Conservation (phyloP, 2,113 vertebrate species). For the Pterocles orientalis region DNA sequence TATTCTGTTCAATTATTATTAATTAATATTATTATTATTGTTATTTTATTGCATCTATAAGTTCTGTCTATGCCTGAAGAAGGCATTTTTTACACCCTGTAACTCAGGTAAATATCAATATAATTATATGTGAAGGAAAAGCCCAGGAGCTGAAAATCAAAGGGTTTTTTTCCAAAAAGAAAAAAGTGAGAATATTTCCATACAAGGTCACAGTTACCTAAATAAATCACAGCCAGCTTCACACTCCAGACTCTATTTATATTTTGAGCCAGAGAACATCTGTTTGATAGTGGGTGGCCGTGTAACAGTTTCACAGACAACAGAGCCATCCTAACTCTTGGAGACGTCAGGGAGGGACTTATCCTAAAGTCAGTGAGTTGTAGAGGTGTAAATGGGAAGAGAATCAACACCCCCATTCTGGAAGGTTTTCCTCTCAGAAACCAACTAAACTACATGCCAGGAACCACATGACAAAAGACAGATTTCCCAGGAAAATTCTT, state of each 20-base stretch:
- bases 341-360: slow-evolving; percentile 5
- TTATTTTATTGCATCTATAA: neutral
- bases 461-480: neutral
- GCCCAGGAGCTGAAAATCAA: neutral
- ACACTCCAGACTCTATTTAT: slow-evolving; percentile 56
- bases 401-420: neutral
- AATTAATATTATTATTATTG: too few species aligned
- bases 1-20: neutral
- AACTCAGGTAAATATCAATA: slow-evolving; percentile 10
- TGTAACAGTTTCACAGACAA: slow-evolving; percentile 47
- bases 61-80: neutral
- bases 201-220: slow-evolving; percentile 64
- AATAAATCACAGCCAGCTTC: slow-evolving; percentile 66
- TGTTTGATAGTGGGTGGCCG: slow-evolving; percentile 69
- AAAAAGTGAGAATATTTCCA: slow-evolving; percentile 40
- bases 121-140: slow-evolving; percentile 33
- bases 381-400: neutral
- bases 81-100: neutral
- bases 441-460: neutral
- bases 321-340: neutral
- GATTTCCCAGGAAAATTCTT: neutral
- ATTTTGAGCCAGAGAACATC: slow-evolving; percentile 62
- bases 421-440: neutral
- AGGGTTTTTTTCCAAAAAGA: neutral
- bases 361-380: neutral